Evolutionary conservation across 2,888 invertebrate species (phyloP).

Genomic region (Dryocosmus kuriphilus): DNA sequence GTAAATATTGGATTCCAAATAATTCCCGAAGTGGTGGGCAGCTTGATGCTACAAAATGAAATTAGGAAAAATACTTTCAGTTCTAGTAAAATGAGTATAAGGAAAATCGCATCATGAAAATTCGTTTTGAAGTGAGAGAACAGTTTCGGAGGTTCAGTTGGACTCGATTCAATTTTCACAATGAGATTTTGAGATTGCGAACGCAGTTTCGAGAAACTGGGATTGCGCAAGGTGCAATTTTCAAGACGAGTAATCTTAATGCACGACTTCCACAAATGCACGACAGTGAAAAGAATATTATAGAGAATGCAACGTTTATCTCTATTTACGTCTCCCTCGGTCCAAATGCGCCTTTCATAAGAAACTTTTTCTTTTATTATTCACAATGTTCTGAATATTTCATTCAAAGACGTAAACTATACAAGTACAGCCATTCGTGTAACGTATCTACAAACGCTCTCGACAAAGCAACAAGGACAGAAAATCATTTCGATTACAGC

Average conservation of each 20-base stretch:
- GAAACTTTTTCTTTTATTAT: slow-evolving; percentile 15
- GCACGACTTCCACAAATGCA: slow-evolving; percentile 20
- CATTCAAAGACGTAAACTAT: slow-evolving; percentile 35
- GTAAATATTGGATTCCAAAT: no score
- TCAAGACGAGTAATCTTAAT: slow-evolving; percentile 6
- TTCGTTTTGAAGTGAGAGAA: neutral
- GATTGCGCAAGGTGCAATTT: slow-evolving; percentile 28
- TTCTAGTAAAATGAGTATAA: neutral
- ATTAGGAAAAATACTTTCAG: neutral
- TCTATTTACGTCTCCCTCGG: slow-evolving; percentile 13
- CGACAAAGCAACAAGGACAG: neutral
- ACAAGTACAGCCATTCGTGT: slow-evolving; percentile 21
- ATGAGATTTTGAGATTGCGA: slow-evolving; percentile 19
- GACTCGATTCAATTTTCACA: slow-evolving; percentile 34
- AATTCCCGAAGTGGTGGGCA: no score
- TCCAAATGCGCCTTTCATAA: slow-evolving; percentile 23
- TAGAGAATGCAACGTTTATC: slow-evolving; percentile 7
- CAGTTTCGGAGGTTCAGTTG: slow-evolving; percentile 18
- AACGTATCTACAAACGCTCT: slow-evolving; percentile 25
- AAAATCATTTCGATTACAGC: slow-evolving; percentile 1
- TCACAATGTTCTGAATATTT: slow-evolving; percentile 15
- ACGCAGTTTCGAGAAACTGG: slow-evolving; percentile 16
- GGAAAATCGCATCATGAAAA: neutral
- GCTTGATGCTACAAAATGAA: neutral
- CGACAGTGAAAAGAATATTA: neutral